These are phyloP conservation scores for Orbicella faveolata DNA, from an alignment of 64 coral and sea anemone genomes.

Conservation along the genomic window DNA sequence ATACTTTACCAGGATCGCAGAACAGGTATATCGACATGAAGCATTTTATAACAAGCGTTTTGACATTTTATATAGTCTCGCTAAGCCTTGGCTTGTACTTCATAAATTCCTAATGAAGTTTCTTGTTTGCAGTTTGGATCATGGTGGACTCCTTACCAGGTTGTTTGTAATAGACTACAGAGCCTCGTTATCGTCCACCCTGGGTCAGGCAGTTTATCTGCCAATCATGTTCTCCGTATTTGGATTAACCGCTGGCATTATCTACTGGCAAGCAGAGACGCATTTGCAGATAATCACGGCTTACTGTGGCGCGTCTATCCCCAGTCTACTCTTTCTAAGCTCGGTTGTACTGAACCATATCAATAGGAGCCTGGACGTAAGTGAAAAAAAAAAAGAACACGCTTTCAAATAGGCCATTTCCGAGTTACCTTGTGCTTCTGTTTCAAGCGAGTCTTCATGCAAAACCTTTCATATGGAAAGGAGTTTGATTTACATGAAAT, in stretches of 20 bases:
- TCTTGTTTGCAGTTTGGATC: neutral
- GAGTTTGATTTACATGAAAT: no score
- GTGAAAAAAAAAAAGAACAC: neutral
- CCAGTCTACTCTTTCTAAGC: slow-evolving; percentile 29
- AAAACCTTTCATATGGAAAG: no score
- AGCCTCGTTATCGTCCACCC: slow-evolving; percentile 6
- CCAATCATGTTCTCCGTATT: slow-evolving; percentile 16
- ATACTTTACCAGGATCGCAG: neutral
- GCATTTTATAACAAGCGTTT: neutral
- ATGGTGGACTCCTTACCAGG: slow-evolving; percentile 6
- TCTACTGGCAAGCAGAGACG: slow-evolving; percentile 26
- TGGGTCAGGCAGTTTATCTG: neutral
- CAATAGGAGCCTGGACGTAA: slow-evolving; percentile 12
- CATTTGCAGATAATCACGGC: neutral
- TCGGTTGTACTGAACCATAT: neutral
- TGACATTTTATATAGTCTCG: no score
- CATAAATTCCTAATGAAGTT: neutral
- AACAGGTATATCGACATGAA: slow-evolving; percentile 5
- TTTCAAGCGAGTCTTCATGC: no score
- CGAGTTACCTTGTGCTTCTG: no score
- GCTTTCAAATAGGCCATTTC: no score
- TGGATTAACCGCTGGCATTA: slow-evolving; percentile 19
- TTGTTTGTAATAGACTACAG: slow-evolving; percentile 31
- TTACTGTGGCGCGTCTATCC: slow-evolving; percentile 24
- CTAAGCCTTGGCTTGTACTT: neutral